Conservation (phyloP, 2,888 invertebrate genomes). For the Spodoptera littoralis region DNA sequence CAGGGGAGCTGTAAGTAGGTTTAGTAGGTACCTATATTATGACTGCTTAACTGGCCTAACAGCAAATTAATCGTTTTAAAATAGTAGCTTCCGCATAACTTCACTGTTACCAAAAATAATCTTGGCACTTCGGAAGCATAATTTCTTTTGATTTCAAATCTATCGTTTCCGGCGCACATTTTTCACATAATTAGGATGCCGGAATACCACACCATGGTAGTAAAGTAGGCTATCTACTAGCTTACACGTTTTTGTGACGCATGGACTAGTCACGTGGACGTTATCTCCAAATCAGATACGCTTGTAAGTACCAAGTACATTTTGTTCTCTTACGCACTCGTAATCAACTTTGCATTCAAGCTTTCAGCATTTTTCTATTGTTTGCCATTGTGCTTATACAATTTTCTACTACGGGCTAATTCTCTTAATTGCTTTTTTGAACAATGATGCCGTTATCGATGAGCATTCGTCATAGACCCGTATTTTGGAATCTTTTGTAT, state of each 20-base stretch:
- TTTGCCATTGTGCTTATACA: no score
- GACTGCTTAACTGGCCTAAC: no score
- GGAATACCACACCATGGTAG: constrained; percentile 1
- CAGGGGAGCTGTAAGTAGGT: no score
- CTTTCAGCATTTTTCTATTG: no score
- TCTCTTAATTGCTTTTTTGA: no score
- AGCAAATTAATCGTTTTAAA: no score
- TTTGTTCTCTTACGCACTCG: background rate
- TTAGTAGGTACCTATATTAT: no score
- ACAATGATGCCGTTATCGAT: no score
- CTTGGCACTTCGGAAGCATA: background rate
- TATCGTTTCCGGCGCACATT: constrained; percentile 18
- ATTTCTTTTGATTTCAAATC: constrained; percentile 16
- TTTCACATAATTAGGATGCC: constrained; percentile 5
- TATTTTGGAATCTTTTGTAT: no score
- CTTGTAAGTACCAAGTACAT: background rate
- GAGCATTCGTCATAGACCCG: no score
- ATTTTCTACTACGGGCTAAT: no score
- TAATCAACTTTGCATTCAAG: background rate
- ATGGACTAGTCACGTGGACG: constrained; percentile 17
- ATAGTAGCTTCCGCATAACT: no score
- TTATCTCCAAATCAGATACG: constrained; percentile 29
- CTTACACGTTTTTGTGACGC: constrained; percentile 15
- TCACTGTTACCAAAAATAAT: background rate
- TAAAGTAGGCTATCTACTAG: background rate